Base-by-base conservation (phyloP, 1,140 invertebrate species). In the Aphelenchoides avenae region DNA sequence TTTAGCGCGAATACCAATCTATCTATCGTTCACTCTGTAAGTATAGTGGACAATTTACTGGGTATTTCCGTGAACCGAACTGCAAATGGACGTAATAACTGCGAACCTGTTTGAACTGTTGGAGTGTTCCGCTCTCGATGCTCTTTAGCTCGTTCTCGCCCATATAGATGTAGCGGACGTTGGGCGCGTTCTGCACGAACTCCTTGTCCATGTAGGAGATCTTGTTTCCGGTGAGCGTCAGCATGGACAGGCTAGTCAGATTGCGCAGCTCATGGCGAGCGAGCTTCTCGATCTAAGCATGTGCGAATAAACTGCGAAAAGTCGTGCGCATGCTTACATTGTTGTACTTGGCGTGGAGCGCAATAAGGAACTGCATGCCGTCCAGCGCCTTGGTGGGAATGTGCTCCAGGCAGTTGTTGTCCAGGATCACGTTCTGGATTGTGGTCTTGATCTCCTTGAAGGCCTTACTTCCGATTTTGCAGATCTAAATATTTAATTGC, bases 331-430 rank as follows among this genome's bases (percentile, higher is more conserved):
- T 48, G 15, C 7, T 37, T 57, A 73, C 70, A 56, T 71, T 56
- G 49, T 75, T 75, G 54, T 77, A 60, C 52, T 77, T 73, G 20
- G 76, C 39, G 39, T 75, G 73, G 36, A 75, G 49, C 29, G 72
- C 74, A 57, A 75, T 72, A 13, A 75, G 53, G 36, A 53, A 55
- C n/a, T 64, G 46, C 71, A 75, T 67, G 24, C 64, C 71, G 15
- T 61, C 43, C 20, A 75, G 37, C 4, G 73, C 75, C 20, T 46
- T 50, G 20, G 50, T 40, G 27, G 73, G 73, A 26, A 75, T 56
- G 36, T 60, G 36, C 13, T 57, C 54, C 34, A 75, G 46, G 34
- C 72, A 73, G 39, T 75, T 75, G 44, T 73, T 69, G 44, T 75
- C 75, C 15, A 75, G 46, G 54, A 73, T 73, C 31, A 75, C 46